Conservation (phyloP, 1,140 invertebrate species). For the Cryptotermes secundus region DNA sequence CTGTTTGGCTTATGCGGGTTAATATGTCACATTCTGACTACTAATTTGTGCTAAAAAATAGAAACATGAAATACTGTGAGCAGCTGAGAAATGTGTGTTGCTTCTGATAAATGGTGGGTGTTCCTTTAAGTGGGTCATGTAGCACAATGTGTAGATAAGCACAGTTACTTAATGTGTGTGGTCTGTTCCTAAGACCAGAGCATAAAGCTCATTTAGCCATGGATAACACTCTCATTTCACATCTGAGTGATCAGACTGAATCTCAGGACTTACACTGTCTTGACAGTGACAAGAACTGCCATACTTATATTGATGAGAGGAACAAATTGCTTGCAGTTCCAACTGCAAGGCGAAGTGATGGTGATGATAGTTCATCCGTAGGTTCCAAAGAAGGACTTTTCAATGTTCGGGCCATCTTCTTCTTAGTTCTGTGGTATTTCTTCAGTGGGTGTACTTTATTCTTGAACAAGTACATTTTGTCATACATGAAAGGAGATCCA, state of each 20-base stretch:
- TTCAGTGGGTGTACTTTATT: constrained; percentile 79
- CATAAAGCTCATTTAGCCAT: neutral
- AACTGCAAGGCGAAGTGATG: neutral
- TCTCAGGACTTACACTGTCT: neutral
- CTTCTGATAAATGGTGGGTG: neutral
- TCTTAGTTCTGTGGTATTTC: constrained; percentile 74
- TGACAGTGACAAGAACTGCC: constrained; percentile 1
- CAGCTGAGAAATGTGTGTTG: neutral
- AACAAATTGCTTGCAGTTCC: constrained; percentile 7
- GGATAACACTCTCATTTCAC: neutral
- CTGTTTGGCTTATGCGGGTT: neutral
- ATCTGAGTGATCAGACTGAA: constrained; percentile 6
- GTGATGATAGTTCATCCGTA: constrained; percentile 6
- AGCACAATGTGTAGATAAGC: neutral
- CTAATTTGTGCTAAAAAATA: neutral
- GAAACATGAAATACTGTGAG: neutral
- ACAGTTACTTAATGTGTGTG: neutral
- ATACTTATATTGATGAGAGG: neutral
- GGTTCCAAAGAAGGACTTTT: constrained; percentile 52
- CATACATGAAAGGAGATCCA: constrained; percentile 75
- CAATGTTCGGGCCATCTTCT: constrained; percentile 66
- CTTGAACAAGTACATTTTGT: constrained; percentile 81
- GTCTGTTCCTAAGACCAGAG: neutral
- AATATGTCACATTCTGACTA: neutral
- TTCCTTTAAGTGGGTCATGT: neutral